Evolutionary conservation across 2,113 vertebrate species (phyloP).

Genomic region (Indicator indicator): DNA sequence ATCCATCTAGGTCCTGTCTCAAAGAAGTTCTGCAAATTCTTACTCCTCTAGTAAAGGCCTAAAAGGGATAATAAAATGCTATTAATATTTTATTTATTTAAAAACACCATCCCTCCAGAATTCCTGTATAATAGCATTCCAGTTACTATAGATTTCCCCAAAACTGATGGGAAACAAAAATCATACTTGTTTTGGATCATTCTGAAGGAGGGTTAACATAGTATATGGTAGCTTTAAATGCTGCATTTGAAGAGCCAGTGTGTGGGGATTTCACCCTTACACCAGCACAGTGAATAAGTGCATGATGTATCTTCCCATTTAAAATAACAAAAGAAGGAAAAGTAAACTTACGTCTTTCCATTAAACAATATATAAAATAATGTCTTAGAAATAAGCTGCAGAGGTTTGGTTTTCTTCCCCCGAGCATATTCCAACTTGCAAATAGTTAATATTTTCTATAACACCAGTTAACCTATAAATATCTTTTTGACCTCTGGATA

Average conservation of each 20-base stretch:
- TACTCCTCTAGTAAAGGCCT: background rate
- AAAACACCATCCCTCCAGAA: background rate
- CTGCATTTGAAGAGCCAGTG: background rate
- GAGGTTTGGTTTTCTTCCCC: background rate
- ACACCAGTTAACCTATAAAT: conserved; percentile 50
- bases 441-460: conserved; percentile 48
- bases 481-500: conserved; percentile 37
- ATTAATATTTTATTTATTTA: background rate
- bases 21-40: background rate
- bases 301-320: conserved; percentile 20
- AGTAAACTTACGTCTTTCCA: conserved; percentile 1
- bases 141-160: background rate
- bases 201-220: background rate
- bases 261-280: background rate
- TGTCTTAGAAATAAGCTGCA: background rate
- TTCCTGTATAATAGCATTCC: background rate
- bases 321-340: conserved; percentile 33
- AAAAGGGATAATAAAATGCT: background rate
- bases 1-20: background rate
- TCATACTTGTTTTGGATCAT: background rate
- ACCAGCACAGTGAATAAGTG: background rate
- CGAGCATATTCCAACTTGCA: background rate
- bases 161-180: background rate
- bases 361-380: conserved; percentile 51
- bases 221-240: background rate